Evolutionary conservation across 1,140 invertebrate species (phyloP), one percentile per base, ranked within the genome.

Genomic region (Cepaea nemoralis): DNA sequence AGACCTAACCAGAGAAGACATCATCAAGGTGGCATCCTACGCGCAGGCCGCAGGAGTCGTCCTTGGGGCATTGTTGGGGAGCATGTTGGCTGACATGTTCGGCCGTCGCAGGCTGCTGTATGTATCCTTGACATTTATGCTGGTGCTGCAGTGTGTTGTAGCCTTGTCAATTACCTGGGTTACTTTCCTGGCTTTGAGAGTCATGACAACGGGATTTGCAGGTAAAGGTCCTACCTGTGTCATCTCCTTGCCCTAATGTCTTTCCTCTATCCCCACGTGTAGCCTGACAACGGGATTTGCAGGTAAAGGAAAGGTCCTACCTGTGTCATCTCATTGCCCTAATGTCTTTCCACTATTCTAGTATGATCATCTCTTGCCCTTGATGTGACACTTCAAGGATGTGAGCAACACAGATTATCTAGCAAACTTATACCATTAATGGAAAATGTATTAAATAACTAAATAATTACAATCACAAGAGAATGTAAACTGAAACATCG

Each of bases 81-180:
- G 84, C 31, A 85, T 89, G 71, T 33, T 82, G 37, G 83, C 82
- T 0, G 88, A 89, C 40, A 80, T 87, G n/a, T 77, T 83, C 24
- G 88, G 88, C 3, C 66, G 88, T 37, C 78, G 86, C 40, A 66
- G 77, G n/a, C 77, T 83, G 22, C 70, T 88, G 70, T 89, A 85
- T 78, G 35, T 84, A 0, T 85, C 74, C 16, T 84, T 85, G 35
- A 59, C 78, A 16, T 16, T 83, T 45, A 87, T 86, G 85, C 78
- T 84, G n/a, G 74, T 84, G 12, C 50, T 83, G 24, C 88, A 89
- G 19, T 81, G 77, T 39, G 3, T 84, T 27, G 73, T 83, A 6
- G 84, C 82, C 1, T 50, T 84, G 24, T 82, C 83, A 12, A 76
- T 83, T 37, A 76, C 83, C 33, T 89, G 87, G 84, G 31, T 82